A percentile compares a stretch with the other conserved stretches of the same genome.
Evolutionary conservation across 2,113 vertebrate species (phyloP).

Genomic region (Cervus canadensis): DNA sequence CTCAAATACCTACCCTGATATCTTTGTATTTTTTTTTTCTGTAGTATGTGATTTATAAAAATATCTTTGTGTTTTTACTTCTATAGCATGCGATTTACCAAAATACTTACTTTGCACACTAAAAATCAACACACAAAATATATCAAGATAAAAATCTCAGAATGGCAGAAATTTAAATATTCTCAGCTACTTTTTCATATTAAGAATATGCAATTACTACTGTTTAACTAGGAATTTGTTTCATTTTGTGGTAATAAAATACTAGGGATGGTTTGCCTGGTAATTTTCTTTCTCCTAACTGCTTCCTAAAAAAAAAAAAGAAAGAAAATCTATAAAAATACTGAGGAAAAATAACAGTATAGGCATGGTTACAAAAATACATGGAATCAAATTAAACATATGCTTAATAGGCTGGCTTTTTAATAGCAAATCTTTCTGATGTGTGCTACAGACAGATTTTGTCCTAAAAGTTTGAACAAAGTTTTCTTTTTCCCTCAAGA

Average conservation of each 20-base stretch:
- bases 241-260: neutral
- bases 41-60: neutral
- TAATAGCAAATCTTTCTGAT: neutral
- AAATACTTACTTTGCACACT: constrained; percentile 8
- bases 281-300: neutral
- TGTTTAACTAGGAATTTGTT: neutral
- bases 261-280: neutral
- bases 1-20: constrained; percentile 54
- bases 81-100: neutral
- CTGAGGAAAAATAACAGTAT: neutral
- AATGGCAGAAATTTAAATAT: constrained; percentile 8
- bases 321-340: neutral
- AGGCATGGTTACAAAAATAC: neutral
- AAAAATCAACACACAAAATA: constrained; percentile 4
- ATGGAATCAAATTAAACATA: neutral
- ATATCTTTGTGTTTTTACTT: constrained; percentile 16
- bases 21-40: neutral
- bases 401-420: neutral
- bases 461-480: neutral
- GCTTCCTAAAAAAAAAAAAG: neutral
- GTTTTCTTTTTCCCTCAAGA: neutral
- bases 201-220: neutral
- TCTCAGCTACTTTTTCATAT: neutral
- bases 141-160: neutral
- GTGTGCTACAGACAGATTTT: neutral